A percentile compares a stretch with the other conserved stretches of the same genome.
These are phyloP conservation scores for Acrossocheilus wenchowensis DNA, from an alignment of 2,797 vertebrate genomes.

Conservation along the genomic window DNA sequence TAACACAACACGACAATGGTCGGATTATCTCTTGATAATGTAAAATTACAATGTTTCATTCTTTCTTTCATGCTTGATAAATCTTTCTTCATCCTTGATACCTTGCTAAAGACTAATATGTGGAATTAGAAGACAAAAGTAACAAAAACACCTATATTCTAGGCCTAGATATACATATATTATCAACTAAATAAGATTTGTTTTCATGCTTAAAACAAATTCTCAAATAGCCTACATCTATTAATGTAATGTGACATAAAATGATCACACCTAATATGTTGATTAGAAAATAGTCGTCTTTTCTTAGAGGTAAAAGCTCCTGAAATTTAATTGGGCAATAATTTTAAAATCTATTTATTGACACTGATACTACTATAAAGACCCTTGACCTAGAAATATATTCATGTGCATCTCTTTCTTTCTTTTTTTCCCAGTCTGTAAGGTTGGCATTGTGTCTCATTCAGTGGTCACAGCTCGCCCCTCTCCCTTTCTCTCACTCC, in stretches of 20 bases:
- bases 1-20: neutral
- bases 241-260: neutral
- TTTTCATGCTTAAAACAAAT: neutral
- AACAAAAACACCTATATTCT: neutral
- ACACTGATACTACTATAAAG: neutral
- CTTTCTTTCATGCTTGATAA: neutral
- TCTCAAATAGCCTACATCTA: neutral
- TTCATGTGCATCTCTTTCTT: neutral
- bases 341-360: neutral
- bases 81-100: neutral
- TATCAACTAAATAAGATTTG: neutral
- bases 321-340: neutral
- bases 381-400: neutral
- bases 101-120: neutral
- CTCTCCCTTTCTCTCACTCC: conserved; percentile 31
- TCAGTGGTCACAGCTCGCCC: conserved; percentile 44
- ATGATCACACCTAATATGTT: neutral
- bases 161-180: neutral
- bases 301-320: neutral
- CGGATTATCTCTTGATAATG: neutral
- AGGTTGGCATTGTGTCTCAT: conserved; percentile 31
- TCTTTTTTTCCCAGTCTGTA: conserved; percentile 4
- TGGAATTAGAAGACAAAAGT: neutral
- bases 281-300: neutral
- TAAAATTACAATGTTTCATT: neutral